Evolutionary conservation across 2,888 invertebrate genomes (phyloP).

Genomic region (Drosophila paramelanica): DNA sequence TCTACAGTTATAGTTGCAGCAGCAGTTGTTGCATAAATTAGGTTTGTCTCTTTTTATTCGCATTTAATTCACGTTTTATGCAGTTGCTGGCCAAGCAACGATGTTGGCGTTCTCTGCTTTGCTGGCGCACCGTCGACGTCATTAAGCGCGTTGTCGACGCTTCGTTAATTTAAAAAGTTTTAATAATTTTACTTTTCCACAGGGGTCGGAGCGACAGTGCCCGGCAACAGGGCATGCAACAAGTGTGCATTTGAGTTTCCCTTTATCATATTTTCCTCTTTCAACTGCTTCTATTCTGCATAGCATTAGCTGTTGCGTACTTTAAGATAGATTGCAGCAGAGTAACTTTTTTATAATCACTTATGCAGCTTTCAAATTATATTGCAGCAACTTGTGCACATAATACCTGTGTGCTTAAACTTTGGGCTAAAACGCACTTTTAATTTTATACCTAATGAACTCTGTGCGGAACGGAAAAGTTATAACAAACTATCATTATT

Average conservation of each 20-base stretch:
- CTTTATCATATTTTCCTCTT: slow-evolving; percentile 3
- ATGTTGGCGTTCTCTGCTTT: slow-evolving; percentile 5
- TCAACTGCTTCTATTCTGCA: slow-evolving; percentile 1
- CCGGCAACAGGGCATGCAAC: slow-evolving; percentile 40
- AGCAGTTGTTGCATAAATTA: slow-evolving; percentile 63
- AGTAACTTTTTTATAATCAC: slow-evolving; percentile 19
- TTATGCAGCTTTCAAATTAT: slow-evolving; percentile 20
- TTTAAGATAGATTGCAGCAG: slow-evolving; percentile 1
- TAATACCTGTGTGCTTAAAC: not conserved
- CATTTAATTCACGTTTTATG: slow-evolving; percentile 61
- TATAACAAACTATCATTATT: not conserved
- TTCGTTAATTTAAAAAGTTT: slow-evolving; percentile 71
- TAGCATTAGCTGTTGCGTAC: slow-evolving; percentile 7
- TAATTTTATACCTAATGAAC: slow-evolving; percentile 1
- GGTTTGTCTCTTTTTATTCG: slow-evolving; percentile 68
- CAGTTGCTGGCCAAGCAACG: slow-evolving; percentile 24
- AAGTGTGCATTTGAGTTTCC: slow-evolving; percentile 36
- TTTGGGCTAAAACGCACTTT: not conserved
- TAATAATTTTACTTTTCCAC: slow-evolving; percentile 71
- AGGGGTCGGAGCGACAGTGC: slow-evolving; percentile 15
- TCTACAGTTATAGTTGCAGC: slow-evolving; percentile 41
- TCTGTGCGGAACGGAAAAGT: not conserved
- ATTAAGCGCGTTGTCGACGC: slow-evolving; percentile 62
- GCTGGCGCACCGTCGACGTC: slow-evolving; percentile 41
- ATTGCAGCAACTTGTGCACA: slow-evolving; percentile 3